Evolutionary conservation across 2,797 vertebrate species (phyloP).

Genomic region (Parambassis ranga): DNA sequence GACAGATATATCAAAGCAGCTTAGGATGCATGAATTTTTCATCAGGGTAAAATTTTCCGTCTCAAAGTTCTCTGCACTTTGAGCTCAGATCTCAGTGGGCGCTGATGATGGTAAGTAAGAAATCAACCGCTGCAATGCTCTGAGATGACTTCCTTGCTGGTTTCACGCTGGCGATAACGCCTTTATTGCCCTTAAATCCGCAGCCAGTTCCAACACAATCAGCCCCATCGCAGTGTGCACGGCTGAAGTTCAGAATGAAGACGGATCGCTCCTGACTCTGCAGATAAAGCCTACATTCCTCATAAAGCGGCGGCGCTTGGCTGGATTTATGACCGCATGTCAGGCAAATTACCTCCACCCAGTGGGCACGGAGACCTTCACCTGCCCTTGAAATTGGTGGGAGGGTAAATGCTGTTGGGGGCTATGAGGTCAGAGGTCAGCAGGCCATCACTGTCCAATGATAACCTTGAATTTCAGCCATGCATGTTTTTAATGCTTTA

Average conservation of each 20-base stretch:
- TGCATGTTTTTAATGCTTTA: slow-evolving; percentile 6
- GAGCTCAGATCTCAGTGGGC: slow-evolving; percentile 4
- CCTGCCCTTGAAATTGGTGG: slow-evolving; percentile 33
- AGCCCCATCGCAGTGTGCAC: not conserved
- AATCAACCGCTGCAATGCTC: slow-evolving; percentile 6
- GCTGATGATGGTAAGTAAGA: slow-evolving; percentile 3
- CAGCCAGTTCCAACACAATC: slow-evolving; percentile 3
- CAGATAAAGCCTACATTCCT: slow-evolving; percentile 42
- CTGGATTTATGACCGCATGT: slow-evolving; percentile 52
- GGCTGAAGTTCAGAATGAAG: slow-evolving; percentile 18
- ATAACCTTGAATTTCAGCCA: slow-evolving; percentile 22
- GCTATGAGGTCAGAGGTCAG: slow-evolving; percentile 32
- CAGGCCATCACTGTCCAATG: not conserved
- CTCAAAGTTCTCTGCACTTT: slow-evolving; percentile 14
- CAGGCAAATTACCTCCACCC: slow-evolving; percentile 49
- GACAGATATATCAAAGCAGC: slow-evolving; percentile 20
- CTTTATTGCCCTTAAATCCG: slow-evolving; percentile 17
- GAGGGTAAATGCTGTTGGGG: slow-evolving; percentile 33
- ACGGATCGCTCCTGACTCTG: slow-evolving; percentile 17
- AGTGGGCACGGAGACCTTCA: slow-evolving; percentile 31
- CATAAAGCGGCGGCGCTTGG: slow-evolving; percentile 30
- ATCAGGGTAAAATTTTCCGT: slow-evolving; percentile 17
- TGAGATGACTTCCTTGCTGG: not conserved
- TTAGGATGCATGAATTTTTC: slow-evolving; percentile 40
- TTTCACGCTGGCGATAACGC: slow-evolving; percentile 5